Percentiles rank a stretch among this genome's conserved stretches.
These are phyloP conservation scores for Atethmia centrago DNA, from an alignment of 2,888 invertebrate genomes.

Conservation along the genomic window DNA sequence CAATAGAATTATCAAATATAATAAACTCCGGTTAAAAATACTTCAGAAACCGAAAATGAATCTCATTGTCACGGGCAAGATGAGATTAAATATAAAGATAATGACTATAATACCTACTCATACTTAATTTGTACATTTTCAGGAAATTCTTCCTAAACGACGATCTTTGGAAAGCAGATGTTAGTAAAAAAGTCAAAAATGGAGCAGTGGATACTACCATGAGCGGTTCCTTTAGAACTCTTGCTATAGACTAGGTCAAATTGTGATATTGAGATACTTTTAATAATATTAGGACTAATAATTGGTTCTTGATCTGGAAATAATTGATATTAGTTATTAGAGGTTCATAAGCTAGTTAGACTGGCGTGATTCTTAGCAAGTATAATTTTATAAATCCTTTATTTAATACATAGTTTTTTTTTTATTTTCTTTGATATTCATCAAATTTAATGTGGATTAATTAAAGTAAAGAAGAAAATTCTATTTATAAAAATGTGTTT, in stretches of 20 bases:
- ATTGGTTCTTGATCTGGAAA: slow-evolving; percentile 7
- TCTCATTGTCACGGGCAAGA: background rate
- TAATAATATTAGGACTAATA: background rate
- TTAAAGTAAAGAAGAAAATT: background rate
- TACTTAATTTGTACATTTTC: slow-evolving; percentile 64
- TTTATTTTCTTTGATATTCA: background rate
- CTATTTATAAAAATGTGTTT: background rate
- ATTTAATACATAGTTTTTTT: background rate
- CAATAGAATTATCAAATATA: no score
- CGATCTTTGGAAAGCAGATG: slow-evolving; percentile 91
- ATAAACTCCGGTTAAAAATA: background rate
- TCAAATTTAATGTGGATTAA: background rate
- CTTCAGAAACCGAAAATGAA: background rate
- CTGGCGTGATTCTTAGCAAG: background rate
- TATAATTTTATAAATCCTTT: background rate
- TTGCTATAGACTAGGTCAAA: slow-evolving; percentile 88
- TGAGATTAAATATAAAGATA: no score
- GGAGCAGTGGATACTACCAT: slow-evolving; percentile 74
- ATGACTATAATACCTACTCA: background rate
- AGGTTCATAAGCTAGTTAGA: background rate
- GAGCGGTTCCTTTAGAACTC: slow-evolving; percentile 90
- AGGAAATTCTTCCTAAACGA: slow-evolving; percentile 89
- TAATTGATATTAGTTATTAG: background rate
- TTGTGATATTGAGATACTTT: background rate
- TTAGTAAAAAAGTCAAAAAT: slow-evolving; percentile 84